phyloP scores from a whole-genome alignment of 1,140 invertebrate species.

The Ips typographus region DNA sequence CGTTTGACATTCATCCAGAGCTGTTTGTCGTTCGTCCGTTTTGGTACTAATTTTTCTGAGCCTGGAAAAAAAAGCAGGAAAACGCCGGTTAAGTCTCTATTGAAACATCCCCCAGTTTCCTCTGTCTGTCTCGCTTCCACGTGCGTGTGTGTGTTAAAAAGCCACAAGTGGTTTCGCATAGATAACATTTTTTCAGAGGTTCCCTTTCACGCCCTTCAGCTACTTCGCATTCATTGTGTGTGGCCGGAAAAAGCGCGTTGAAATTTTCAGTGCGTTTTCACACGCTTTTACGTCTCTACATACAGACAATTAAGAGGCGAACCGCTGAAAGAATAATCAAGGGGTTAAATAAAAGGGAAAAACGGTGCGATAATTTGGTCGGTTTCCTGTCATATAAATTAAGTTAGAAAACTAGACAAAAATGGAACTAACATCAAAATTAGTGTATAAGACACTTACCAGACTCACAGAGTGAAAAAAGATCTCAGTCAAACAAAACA shows the following conservation, averaged over 20 bases:
- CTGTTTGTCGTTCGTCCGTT: too few species aligned
- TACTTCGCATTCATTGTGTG: slow-evolving; percentile 35
- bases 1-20: too few species aligned
- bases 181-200: slow-evolving; percentile 29
- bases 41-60: too few species aligned
- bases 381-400: neutral
- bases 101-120: too few species aligned
- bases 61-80: too few species aligned
- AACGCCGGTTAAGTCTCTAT: too few species aligned
- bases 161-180: slow-evolving; percentile 27
- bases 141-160: neutral
- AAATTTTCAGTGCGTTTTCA: slow-evolving; percentile 35
- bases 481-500: too few species aligned
- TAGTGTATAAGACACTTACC: too few species aligned
- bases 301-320: slow-evolving; percentile 35
- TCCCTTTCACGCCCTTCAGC: slow-evolving; percentile 23
- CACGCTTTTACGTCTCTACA: slow-evolving; percentile 31
- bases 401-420: too few species aligned
- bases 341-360: slow-evolving; percentile 32
- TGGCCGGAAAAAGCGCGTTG: slow-evolving; percentile 29
- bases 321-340: slow-evolving; percentile 33
- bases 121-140: neutral
- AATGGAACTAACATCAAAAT: too few species aligned
- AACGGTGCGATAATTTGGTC: slow-evolving; percentile 26
- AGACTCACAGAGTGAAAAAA: too few species aligned